Base-by-base conservation (phyloP, 53 echinoderm and acorn worm genomes). In the Astropecten irregularis region DNA sequence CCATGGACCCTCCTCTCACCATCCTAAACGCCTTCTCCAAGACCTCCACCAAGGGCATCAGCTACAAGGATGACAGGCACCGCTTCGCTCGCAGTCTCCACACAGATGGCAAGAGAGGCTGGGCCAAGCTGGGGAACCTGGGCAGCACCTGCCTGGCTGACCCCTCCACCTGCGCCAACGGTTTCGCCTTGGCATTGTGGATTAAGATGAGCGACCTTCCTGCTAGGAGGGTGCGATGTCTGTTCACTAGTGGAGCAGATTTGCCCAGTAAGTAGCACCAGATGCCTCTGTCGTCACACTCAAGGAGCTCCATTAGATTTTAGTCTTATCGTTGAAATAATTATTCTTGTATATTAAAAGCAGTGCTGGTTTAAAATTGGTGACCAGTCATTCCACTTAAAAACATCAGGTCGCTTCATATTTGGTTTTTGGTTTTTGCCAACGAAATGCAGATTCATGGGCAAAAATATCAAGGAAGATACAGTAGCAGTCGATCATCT, bases 151-250 rank as follows among this genome's bases (percentile, higher is more conserved):
- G 95, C 55, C 42, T 92, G 13, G 83, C 89, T 15, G 67, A 90
- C 46, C 95, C 95, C 13, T 81, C 89, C 9, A 28, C 47, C 8
- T 95, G 95, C 61, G 25, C 14, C 21, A 86, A 92, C 30, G 95
- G 95, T 1, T 79, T 95, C 50, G 95, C 58, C 14, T 39, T 92
- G 15, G 92, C 87, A 3, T 26, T 95, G 66, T 95, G 95, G 95
- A 73, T 95, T 6, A 87, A 81, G 77, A 19, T 95, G 9, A 84
- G 84, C 20, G 94, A 93, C 66, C 76, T 93, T 21, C 89, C 89
- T 7, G 57, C 57, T 10, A 64, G 66, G 10, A 66, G 82, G 2
- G 18, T 26, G 10, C 58, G 71, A 5, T 92, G 92, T 73, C 85
- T 93, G 31, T 63, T 91, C 23, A 91, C 90, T 0, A 73, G 84